These are phyloP conservation scores for Hippopotamus amphibius DNA, from an alignment of 2,113 vertebrate genomes.

Conservation along the genomic window DNA sequence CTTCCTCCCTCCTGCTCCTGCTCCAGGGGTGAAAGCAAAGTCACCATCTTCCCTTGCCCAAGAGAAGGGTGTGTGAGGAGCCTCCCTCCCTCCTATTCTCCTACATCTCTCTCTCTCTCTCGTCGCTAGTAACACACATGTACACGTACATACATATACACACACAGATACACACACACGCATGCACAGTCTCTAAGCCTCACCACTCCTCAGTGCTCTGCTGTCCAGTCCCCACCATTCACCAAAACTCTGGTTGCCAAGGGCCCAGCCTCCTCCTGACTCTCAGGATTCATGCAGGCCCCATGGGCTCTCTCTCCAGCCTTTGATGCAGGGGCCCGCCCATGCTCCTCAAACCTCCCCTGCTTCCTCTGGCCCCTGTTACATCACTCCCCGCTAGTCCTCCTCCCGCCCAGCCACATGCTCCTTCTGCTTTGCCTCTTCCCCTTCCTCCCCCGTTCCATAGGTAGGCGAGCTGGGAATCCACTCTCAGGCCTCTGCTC, in stretches of 20 bases:
- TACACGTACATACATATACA: neutral
- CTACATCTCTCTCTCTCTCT: neutral
- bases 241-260: neutral
- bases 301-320: neutral
- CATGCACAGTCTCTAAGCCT: neutral
- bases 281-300: rapidly evolving
- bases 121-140: neutral
- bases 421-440: neutral
- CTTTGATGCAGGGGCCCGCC: neutral
- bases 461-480: neutral
- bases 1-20: neutral
- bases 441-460: neutral
- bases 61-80: neutral
- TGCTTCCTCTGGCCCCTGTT: neutral
- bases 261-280: neutral
- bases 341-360: rapidly evolving
- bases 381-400: rapidly evolving
- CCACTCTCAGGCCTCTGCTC: neutral
- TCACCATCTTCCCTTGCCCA: neutral
- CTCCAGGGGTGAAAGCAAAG: neutral
- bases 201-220: neutral
- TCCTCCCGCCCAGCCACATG: rapidly evolving
- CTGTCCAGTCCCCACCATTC: neutral
- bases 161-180: neutral
- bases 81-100: neutral